Evolutionary conservation across 2,113 vertebrate species (phyloP).

Genomic region (Phyllopteryx taeniolatus): DNA sequence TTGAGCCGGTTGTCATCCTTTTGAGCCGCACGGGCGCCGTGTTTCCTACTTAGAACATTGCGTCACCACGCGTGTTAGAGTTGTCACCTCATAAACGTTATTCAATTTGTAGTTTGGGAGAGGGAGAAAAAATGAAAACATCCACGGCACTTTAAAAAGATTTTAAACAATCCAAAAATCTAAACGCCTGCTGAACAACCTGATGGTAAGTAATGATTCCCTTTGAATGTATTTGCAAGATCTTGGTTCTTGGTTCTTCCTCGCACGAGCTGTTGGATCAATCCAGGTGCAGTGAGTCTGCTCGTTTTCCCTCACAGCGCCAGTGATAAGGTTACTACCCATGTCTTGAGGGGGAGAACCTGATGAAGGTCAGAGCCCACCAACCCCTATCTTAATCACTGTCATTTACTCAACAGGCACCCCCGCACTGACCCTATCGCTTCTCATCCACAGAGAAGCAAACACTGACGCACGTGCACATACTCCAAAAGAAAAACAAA

Average conservation of each 20-base stretch:
- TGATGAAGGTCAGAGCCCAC: conserved; percentile 49
- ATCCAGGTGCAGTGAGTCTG: conserved; percentile 4
- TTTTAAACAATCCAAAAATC: too few relatives aligned
- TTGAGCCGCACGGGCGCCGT: too few relatives aligned
- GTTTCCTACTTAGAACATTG: too few relatives aligned
- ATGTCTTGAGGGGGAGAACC: conserved; percentile 24
- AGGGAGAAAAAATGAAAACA: too few relatives aligned
- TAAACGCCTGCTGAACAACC: too few relatives aligned
- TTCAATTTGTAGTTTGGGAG: too few relatives aligned
- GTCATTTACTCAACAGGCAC: conserved; percentile 49
- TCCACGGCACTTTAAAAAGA: too few relatives aligned
- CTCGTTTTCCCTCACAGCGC: conserved; percentile 10
- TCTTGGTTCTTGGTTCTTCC: background rate
- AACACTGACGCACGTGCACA: background rate
- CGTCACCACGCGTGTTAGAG: too few relatives aligned
- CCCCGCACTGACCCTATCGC: conserved; percentile 44
- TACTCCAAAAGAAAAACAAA: background rate
- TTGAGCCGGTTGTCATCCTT: too few relatives aligned
- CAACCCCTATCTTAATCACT: conserved; percentile 44
- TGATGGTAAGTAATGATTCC: too few relatives aligned
- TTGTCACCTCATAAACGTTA: too few relatives aligned
- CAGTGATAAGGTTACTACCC: too few relatives aligned
- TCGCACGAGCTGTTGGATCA: background rate
- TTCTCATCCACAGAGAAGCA: conserved; percentile 30
- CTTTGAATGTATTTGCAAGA: background rate